Evolutionary conservation across 2,113 vertebrate genomes (phyloP).

Genomic region (Drymodes brunneopygia): DNA sequence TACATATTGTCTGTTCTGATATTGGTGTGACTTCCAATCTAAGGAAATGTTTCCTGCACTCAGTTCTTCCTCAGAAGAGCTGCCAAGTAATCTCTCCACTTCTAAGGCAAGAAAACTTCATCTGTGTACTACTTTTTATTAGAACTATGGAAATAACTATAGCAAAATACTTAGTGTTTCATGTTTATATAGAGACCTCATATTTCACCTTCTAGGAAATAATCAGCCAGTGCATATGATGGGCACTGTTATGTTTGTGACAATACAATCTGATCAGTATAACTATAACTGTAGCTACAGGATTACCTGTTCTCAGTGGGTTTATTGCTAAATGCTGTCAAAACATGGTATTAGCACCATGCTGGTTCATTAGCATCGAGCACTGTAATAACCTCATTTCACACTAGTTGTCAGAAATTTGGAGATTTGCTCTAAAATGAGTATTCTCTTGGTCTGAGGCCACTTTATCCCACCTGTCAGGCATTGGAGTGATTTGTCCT

Average conservation of each 20-base stretch:
- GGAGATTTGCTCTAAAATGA: not conserved
- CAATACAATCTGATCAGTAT: not conserved
- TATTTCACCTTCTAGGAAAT: not conserved
- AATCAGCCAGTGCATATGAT: not conserved
- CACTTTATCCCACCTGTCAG: not conserved
- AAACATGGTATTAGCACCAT: not conserved
- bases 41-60: not conserved
- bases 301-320: not conserved
- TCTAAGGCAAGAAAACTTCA: not conserved
- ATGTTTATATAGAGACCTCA: not conserved
- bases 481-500: not conserved
- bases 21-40: not conserved
- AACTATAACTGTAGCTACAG: not conserved
- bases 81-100: not conserved
- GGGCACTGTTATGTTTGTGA: not conserved
- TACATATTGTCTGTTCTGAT: not conserved
- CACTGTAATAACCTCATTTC: not conserved
- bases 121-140: not conserved
- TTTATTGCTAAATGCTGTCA: not conserved
- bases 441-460: not conserved
- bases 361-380: not conserved
- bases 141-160: not conserved
- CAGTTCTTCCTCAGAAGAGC: not conserved
- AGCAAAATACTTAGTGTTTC: not conserved
- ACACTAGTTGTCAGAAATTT: not conserved